Conservation (phyloP, 1,140 invertebrate genomes). For the Pseudomyrmex concolor region DNA sequence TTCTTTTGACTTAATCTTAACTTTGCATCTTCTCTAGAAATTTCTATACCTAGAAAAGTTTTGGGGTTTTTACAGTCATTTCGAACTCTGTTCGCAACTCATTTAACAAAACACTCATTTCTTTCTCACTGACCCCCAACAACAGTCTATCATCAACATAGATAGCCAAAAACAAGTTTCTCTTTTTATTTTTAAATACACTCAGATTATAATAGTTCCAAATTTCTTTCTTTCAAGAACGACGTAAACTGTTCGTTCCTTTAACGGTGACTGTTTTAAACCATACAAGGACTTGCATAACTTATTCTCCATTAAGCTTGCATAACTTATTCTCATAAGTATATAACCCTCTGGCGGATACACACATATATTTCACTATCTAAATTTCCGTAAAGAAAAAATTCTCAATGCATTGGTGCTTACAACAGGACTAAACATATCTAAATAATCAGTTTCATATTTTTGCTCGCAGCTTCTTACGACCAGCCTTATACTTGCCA, state of each 20-base stretch:
- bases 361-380: background rate
- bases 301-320: too few relatives aligned
- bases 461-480: too few relatives aligned
- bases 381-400: too few relatives aligned
- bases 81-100: background rate
- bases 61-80: background rate
- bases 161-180: background rate
- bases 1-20: background rate
- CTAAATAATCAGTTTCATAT: too few relatives aligned
- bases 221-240: background rate
- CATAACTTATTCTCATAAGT: too few relatives aligned
- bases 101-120: background rate
- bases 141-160: conserved; percentile 7
- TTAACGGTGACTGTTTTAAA: background rate
- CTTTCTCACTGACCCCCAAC: background rate
- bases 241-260: background rate
- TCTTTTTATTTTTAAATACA: background rate
- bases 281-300: background rate
- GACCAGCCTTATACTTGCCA: too few relatives aligned
- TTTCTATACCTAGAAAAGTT: background rate
- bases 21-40: background rate
- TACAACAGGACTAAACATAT: too few relatives aligned
- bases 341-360: background rate
- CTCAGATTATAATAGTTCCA: background rate
- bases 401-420: too few relatives aligned